phyloP scores from a whole-genome alignment of 2,888 invertebrate genomes.

The Campopleginae sp. region DNA sequence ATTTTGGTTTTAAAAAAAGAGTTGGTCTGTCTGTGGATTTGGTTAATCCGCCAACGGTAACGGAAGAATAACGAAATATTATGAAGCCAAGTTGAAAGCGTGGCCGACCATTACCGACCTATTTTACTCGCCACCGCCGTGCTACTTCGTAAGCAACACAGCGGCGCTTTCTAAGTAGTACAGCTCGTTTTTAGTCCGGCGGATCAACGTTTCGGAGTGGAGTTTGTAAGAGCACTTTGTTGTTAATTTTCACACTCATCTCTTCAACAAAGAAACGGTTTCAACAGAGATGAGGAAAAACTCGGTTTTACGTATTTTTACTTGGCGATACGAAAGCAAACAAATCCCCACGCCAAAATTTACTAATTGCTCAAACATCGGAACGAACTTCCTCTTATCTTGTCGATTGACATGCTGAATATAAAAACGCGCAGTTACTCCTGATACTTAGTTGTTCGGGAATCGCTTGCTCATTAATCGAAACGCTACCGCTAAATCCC shows the following conservation, averaged over 20 bases:
- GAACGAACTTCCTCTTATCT: not conserved
- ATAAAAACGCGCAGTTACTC: not conserved
- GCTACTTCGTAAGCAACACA: not conserved
- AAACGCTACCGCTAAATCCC: not conserved
- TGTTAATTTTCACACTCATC: conserved; percentile 49
- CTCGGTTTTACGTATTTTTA: conserved; percentile 42
- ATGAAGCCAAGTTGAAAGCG: not conserved
- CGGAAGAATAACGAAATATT: not conserved
- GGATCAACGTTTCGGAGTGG: conserved; percentile 11
- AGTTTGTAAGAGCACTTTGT: conserved; percentile 5
- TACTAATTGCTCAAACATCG: not conserved
- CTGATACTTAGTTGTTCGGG: not conserved
- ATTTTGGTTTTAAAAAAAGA: too few species aligned
- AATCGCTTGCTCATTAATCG: not conserved
- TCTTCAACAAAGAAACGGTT: conserved; percentile 30
- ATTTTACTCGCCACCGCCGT: conserved; percentile 39
- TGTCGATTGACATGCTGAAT: not conserved
- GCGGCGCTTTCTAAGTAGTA: conserved; percentile 35
- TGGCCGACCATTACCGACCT: conserved; percentile 42
- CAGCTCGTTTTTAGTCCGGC: conserved; percentile 37
- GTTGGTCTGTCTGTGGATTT: not conserved
- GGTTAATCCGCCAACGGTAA: not conserved
- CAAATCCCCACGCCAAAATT: not conserved
- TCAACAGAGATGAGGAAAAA: conserved; percentile 52
- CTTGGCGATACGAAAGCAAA: conserved; percentile 10